These are phyloP conservation scores for Archips xylosteana DNA, from an alignment of 2,888 invertebrate species.

Conservation along the genomic window DNA sequence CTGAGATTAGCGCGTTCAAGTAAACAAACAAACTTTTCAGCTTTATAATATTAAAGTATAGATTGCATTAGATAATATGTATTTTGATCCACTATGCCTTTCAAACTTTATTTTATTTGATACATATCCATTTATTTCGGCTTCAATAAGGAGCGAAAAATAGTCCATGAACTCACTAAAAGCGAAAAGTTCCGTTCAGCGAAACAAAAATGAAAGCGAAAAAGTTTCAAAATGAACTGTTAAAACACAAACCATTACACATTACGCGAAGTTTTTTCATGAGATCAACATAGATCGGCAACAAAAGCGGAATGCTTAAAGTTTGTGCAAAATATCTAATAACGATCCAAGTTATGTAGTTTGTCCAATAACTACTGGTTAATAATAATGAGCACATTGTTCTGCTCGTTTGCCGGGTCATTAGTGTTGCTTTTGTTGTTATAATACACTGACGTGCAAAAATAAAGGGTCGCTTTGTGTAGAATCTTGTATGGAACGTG, in stretches of 20 bases:
- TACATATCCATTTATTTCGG: no score
- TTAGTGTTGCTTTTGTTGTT: slow-evolving; percentile 21
- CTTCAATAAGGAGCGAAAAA: no score
- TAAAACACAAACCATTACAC: neutral
- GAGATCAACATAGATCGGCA: slow-evolving; percentile 13
- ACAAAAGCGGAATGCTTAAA: slow-evolving; percentile 12
- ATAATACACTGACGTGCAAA: neutral
- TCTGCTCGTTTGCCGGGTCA: slow-evolving; percentile 27
- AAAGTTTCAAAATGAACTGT: neutral
- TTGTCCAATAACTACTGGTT: slow-evolving; percentile 19
- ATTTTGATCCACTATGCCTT: no score
- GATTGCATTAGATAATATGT: no score
- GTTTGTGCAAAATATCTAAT: slow-evolving; percentile 30
- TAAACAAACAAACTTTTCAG: no score
- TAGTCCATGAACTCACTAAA: no score
- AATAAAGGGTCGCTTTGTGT: no score
- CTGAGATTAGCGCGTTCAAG: no score
- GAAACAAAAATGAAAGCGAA: neutral
- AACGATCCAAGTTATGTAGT: slow-evolving; percentile 17
- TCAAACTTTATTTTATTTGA: no score
- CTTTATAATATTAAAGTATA: no score
- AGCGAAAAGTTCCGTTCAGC: neutral
- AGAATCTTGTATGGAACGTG: no score
- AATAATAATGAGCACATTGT: slow-evolving; percentile 26
- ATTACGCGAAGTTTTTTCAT: slow-evolving; percentile 11